These are phyloP conservation scores for Trissolcus basalis DNA, from an alignment of 1,140 invertebrate species.

Conservation along the genomic window DNA sequence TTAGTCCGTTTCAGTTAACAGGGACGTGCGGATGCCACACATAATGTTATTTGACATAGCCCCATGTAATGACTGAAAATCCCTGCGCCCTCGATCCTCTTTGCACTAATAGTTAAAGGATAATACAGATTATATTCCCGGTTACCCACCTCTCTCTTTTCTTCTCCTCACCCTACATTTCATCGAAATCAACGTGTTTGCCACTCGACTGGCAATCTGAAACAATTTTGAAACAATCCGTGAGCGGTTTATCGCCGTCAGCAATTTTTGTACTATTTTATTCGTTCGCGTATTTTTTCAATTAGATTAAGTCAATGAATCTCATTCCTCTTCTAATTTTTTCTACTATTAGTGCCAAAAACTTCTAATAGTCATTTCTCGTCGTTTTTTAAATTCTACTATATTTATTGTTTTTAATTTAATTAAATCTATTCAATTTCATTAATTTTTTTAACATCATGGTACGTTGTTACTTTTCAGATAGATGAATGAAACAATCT, in stretches of 20 bases:
- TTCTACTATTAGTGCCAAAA: not conserved
- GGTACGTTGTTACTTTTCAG: no score
- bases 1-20: slow-evolving; percentile 55
- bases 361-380: not conserved
- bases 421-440: no score
- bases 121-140: slow-evolving; percentile 72
- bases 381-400: no score
- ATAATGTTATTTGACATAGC: slow-evolving; percentile 69
- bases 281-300: slow-evolving; percentile 55
- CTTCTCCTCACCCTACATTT: slow-evolving; percentile 56
- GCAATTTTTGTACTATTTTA: slow-evolving; percentile 63
- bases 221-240: slow-evolving; percentile 70
- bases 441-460: no score
- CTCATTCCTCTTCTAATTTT: not conserved
- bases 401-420: no score
- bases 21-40: slow-evolving; percentile 60
- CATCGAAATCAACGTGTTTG: slow-evolving; percentile 65
- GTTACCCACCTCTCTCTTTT: slow-evolving; percentile 51
- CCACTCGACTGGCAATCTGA: slow-evolving; percentile 69
- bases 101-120: slow-evolving; percentile 72
- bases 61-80: slow-evolving; percentile 70
- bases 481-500: no score
- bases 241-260: slow-evolving; percentile 63
- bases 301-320: slow-evolving; percentile 43
- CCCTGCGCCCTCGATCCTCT: slow-evolving; percentile 68